phyloP scores from a whole-genome alignment of 1,140 invertebrate species.

The Drosophila ironensis region DNA sequence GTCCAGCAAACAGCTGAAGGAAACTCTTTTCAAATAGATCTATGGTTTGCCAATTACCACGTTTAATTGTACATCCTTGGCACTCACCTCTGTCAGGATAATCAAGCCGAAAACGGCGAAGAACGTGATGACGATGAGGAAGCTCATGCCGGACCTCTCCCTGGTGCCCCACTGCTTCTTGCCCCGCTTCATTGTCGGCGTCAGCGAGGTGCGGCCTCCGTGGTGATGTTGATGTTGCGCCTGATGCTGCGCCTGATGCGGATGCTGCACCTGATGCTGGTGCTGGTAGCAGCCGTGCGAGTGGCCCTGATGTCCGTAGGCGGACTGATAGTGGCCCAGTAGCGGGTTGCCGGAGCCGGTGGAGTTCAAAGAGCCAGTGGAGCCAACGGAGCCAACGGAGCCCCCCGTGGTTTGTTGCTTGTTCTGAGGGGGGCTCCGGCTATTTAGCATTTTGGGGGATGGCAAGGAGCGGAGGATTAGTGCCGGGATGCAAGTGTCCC shows the following conservation, averaged over 20 bases:
- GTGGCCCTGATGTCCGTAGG: slow-evolving; percentile 49
- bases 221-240: slow-evolving; percentile 37
- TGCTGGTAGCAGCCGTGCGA: slow-evolving; percentile 64
- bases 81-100: slow-evolving; percentile 88
- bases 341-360: slow-evolving; percentile 27
- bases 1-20: no score
- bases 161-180: slow-evolving; percentile 83
- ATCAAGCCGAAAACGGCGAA: slow-evolving; percentile 93
- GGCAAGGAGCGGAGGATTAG: slow-evolving; percentile 42
- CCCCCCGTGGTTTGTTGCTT: slow-evolving; percentile 66
- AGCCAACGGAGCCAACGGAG: slow-evolving; percentile 57
- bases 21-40: no score
- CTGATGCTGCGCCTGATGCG: slow-evolving; percentile 44
- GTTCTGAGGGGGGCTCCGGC: slow-evolving; percentile 72
- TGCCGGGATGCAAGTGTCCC: slow-evolving; percentile 13
- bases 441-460: slow-evolving; percentile 48
- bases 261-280: slow-evolving; percentile 49
- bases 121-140: slow-evolving; percentile 94
- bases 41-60: no score
- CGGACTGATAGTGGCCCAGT: slow-evolving; percentile 54
- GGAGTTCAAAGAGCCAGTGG: slow-evolving; percentile 16
- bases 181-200: slow-evolving; percentile 68
- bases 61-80: neutral
- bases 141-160: slow-evolving; percentile 92
- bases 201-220: slow-evolving; percentile 59